A percentile compares a stretch with the other conserved stretches of the same genome.
Conservation (phyloP, 2,797 vertebrate genomes). For the Channa striata region DNA sequence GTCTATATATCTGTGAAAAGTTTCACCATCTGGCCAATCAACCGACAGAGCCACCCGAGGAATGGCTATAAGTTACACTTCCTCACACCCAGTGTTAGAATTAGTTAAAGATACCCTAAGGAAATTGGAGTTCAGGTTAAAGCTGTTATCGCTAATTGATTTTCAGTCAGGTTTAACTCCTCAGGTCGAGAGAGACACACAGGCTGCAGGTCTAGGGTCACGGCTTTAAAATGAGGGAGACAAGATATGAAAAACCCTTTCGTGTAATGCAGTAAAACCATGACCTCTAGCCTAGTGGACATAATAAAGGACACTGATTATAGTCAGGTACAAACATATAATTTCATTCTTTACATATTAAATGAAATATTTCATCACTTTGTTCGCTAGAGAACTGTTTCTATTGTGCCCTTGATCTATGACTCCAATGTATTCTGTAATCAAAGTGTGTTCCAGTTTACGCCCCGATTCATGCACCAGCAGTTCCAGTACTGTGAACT, state of each 20-base stretch:
- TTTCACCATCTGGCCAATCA: constrained; percentile 2
- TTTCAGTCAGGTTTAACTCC: background rate
- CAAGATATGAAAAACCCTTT: background rate
- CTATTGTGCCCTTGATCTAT: background rate
- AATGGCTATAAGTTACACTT: background rate
- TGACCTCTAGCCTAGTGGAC: background rate
- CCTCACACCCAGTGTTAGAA: background rate
- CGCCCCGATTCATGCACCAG: constrained; percentile 2
- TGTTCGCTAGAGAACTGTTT: background rate
- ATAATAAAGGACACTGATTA: background rate
- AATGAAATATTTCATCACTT: background rate
- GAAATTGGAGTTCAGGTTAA: background rate
- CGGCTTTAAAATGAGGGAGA: background rate
- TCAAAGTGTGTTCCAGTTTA: background rate
- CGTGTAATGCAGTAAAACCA: background rate
- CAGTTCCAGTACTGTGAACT: constrained; percentile 2
- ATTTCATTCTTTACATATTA: background rate
- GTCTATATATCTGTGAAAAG: constrained; percentile 8
- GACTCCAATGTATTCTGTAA: constrained; percentile 1
- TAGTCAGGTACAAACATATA: background rate
- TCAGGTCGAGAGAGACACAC: background rate
- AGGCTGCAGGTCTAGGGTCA: background rate
- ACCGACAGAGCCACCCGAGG: constrained; percentile 2
- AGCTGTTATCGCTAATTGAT: background rate
- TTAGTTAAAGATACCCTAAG: background rate